These are phyloP conservation scores for Lepidonotus clava DNA, from an alignment of 2,888 invertebrate genomes.

Conservation along the genomic window DNA sequence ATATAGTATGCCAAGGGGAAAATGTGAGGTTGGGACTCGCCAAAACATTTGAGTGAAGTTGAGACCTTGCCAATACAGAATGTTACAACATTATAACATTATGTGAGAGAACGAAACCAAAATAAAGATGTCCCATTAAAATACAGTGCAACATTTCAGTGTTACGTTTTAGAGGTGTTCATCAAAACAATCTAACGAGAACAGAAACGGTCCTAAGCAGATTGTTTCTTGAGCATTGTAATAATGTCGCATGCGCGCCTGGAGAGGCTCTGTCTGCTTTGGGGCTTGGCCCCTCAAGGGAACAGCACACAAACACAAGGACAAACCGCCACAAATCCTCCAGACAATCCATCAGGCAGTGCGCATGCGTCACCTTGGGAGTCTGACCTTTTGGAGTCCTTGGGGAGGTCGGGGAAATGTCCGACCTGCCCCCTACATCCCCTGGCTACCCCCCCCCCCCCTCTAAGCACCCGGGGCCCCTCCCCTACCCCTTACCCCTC, in stretches of 20 bases:
- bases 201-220: too few species aligned
- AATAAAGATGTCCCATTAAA: too few species aligned
- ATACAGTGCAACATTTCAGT: too few species aligned
- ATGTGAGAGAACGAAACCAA: too few species aligned
- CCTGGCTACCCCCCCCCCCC: background rate
- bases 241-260: background rate
- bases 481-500: background rate
- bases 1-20: too few species aligned
- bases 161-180: background rate
- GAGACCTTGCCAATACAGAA: too few species aligned
- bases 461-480: background rate
- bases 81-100: too few species aligned
- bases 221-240: background rate
- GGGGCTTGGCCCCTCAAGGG: background rate
- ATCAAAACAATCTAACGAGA: background rate
- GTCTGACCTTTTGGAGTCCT: conserved; percentile 1
- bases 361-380: conserved; percentile 14
- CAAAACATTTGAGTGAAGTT: too few species aligned
- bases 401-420: background rate
- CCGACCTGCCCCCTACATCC: background rate
- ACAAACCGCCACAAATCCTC: background rate
- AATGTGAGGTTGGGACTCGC: too few species aligned
- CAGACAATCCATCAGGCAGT: background rate
- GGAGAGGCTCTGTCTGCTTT: background rate
- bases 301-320: background rate